Evolutionary conservation across 2,888 invertebrate species (phyloP).

Genomic region (Epistrophe eligans): DNA sequence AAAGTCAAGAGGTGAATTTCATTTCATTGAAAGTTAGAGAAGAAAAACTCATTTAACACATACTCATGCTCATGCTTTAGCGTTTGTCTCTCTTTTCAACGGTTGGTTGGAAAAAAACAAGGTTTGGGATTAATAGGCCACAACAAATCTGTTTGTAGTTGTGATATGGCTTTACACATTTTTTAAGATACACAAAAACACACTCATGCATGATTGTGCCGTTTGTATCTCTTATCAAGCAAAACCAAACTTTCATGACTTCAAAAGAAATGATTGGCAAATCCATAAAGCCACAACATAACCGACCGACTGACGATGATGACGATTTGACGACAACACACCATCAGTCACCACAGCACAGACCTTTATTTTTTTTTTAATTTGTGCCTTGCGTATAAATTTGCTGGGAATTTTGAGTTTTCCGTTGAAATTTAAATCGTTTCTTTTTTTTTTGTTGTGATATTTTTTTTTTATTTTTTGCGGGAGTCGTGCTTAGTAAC

Average conservation of each 20-base stretch:
- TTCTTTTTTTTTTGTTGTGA: constrained; percentile 24
- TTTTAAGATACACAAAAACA: constrained; percentile 18
- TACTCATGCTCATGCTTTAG: background rate
- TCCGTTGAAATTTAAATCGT: constrained; percentile 60
- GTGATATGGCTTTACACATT: constrained; percentile 13
- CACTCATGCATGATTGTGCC: background rate
- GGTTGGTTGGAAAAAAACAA: constrained; percentile 36
- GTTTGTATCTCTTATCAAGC: constrained; percentile 53
- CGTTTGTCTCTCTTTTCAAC: constrained; percentile 39
- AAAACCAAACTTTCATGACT: constrained; percentile 51
- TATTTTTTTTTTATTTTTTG: constrained; percentile 10
- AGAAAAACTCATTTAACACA: constrained; percentile 34
- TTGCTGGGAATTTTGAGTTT: constrained; percentile 54
- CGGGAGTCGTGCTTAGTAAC: constrained; percentile 69
- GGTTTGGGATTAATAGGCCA: constrained; percentile 74
- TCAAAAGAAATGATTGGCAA: constrained; percentile 49
- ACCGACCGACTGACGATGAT: constrained; percentile 11
- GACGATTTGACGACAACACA: constrained; percentile 22
- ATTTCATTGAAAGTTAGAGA: constrained; percentile 68
- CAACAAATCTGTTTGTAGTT: constrained; percentile 45
- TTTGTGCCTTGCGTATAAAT: constrained; percentile 26
- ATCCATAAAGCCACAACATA: constrained; percentile 26
- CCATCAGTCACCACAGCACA: background rate
- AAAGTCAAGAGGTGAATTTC: constrained; percentile 70
- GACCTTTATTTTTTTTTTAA: background rate